Base-by-base conservation (phyloP, 2,888 invertebrate species). In the Asteroscopus sphinx region DNA sequence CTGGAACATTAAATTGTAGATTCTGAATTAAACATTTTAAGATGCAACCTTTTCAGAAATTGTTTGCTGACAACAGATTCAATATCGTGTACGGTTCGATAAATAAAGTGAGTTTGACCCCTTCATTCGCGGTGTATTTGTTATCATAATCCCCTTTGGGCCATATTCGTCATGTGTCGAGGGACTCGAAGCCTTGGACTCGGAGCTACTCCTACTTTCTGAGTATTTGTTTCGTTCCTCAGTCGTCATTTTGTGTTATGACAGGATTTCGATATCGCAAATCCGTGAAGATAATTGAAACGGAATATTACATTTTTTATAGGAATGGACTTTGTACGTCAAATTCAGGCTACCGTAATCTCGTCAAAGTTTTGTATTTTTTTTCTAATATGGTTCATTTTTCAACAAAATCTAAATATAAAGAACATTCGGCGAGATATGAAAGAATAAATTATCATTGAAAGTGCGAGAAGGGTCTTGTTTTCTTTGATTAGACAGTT, bases 201-300 rank as follows among this genome's bases (percentile, higher is more conserved):
- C 45, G 39, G 71, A 71, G 53, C 39, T 30, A 15, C 47, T 61
- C 37, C 54, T 63, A 42, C 62, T 56, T 68, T 45, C 39, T 58
- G 53, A 65, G 49, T 79, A 78, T 78, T 81, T 79, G 73, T 80
- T 80, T 78, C 74, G 28, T 58, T 58, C 69, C 68, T 74, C 68
- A 62, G 67, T 67, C 68, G 68, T 75, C 69, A 71, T 73, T 65
- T 71, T 65, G 67, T 77, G 73, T 77, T 80, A 66, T 81, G 80
- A 78, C 76, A 77, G 78, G 68, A 80, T 73, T 73, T 73, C 68
- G 68, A 66, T 73, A 71, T 77, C 69, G 70, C 77, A 82, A 83
- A 83, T 83, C 83, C 82, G 64, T 81, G 71, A 81, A 83, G 77
- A 85, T 85, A 87, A 87, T 85, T 86, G 86, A 84, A 86, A 80